Conservation (phyloP, 64 coral and sea anemone species). For the Stichodactyla mertensii region DNA sequence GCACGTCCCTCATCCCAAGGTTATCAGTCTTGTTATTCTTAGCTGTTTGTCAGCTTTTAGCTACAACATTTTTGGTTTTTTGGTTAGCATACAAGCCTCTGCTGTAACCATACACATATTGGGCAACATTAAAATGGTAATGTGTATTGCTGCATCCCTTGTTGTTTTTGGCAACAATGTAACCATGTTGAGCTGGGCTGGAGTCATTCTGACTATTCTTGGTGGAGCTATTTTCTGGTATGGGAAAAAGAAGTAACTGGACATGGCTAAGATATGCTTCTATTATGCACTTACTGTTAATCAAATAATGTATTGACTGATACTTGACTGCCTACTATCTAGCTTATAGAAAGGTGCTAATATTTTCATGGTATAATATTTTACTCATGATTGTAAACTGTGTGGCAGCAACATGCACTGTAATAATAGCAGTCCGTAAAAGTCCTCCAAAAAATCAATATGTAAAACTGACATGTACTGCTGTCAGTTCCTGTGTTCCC, state of each 20-base stretch:
- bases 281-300: too few relatives aligned
- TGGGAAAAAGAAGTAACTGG: not conserved
- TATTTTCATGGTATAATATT: too few relatives aligned
- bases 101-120: constrained; percentile 16
- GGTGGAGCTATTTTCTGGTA: not conserved
- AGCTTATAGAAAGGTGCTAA: too few relatives aligned
- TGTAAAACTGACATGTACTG: too few relatives aligned
- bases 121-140: not conserved
- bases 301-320: too few relatives aligned
- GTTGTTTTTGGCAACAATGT: constrained; percentile 15
- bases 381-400: too few relatives aligned
- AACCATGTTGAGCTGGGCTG: not conserved
- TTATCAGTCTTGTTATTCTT: constrained; percentile 6
- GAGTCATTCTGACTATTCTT: not conserved
- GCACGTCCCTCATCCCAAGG: not conserved
- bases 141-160: constrained; percentile 25
- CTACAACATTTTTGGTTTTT: constrained; percentile 25
- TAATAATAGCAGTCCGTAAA: too few relatives aligned
- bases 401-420: too few relatives aligned
- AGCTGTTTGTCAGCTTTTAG: constrained; percentile 19
- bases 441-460: too few relatives aligned
- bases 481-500: too few relatives aligned
- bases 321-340: too few relatives aligned
- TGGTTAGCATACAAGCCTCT: constrained; percentile 14
- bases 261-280: too few relatives aligned